Evolutionary conservation across 2,113 vertebrate genomes (phyloP).

Genomic region (Ibidorhyncha struthersii): DNA sequence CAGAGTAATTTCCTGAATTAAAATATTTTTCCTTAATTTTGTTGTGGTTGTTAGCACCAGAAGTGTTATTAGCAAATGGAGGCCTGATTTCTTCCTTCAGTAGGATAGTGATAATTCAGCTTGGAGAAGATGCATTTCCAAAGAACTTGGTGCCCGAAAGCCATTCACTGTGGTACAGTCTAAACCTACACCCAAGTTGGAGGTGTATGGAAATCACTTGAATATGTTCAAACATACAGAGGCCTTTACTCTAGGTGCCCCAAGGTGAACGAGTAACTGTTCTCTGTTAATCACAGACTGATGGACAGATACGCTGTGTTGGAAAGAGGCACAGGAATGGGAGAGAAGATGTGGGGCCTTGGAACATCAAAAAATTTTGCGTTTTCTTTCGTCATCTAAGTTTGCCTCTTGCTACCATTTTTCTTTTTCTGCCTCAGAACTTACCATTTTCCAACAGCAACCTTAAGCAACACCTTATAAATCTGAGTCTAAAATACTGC

Average conservation of each 20-base stretch:
- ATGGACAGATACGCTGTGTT: not conserved
- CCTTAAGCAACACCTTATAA: not conserved
- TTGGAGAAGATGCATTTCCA: not conserved
- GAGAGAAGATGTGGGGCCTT: not conserved
- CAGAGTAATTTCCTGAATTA: not conserved
- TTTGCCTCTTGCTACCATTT: not conserved
- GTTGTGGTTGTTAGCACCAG: not conserved
- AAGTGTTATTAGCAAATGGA: not conserved
- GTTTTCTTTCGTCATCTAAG: not conserved
- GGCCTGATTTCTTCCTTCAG: not conserved
- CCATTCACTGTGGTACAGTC: not conserved
- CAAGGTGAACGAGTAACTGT: not conserved
- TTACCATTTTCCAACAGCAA: not conserved
- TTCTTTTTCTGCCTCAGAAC: not conserved
- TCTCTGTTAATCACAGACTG: not conserved
- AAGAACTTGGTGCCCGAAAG: not conserved
- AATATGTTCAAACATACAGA: not conserved
- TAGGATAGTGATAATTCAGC: not conserved
- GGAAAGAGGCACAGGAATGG: not conserved
- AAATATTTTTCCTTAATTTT: not conserved
- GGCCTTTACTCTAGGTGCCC: not conserved
- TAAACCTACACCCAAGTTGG: not conserved
- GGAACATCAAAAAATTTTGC: not conserved
- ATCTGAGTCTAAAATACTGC: not conserved
- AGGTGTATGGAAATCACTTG: not conserved